phyloP scores from a whole-genome alignment of 2,888 invertebrate species.

The Harpalus rubripes region DNA sequence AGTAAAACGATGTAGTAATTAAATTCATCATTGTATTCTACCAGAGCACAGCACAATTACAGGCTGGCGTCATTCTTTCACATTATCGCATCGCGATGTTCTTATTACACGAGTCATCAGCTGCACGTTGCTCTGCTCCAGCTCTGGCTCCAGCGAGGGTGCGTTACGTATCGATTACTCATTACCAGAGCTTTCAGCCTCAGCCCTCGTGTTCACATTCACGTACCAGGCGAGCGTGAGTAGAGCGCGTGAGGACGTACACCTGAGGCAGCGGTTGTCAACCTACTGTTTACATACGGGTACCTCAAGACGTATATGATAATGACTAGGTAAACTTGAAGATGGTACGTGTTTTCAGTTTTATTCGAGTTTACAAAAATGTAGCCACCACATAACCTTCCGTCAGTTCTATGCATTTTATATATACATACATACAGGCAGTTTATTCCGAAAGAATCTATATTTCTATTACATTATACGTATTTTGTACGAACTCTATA shows the following conservation, averaged over 20 bases:
- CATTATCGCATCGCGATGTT: conserved; percentile 26
- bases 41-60: neutral
- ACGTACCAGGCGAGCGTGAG: conserved; percentile 22
- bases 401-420: too few species aligned
- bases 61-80: neutral
- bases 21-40: neutral
- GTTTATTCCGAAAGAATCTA: too few species aligned
- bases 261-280: conserved; percentile 54
- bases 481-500: too few species aligned
- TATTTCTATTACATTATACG: too few species aligned
- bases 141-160: neutral
- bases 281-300: neutral
- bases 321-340: neutral
- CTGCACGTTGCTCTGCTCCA: conserved; percentile 15
- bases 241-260: conserved; percentile 16
- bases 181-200: conserved; percentile 50
- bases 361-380: too few species aligned
- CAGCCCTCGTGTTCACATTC: conserved; percentile 8
- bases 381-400: too few species aligned
- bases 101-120: conserved; percentile 49
- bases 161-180: conserved; percentile 56
- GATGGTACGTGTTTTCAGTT: neutral
- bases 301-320: neutral
- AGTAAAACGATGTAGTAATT: neutral
- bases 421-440: too few species aligned